A percentile compares a stretch with the other conserved stretches of the same genome.
Conservation (phyloP, 2,113 vertebrate genomes). For the Numenius arquata region DNA sequence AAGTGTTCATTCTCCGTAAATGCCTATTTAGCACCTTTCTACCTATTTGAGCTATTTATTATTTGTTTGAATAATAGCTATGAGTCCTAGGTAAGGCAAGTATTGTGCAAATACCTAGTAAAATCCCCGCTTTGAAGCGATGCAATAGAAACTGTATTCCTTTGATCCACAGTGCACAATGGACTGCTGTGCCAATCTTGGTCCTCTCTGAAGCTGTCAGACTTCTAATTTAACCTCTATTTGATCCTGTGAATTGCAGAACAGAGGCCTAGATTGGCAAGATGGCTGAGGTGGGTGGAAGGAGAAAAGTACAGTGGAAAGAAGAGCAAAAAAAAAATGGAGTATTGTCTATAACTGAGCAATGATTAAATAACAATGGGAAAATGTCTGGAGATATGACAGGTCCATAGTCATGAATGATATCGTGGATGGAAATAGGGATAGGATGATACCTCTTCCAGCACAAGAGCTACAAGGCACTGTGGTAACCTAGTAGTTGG, state of each 20-base stretch:
- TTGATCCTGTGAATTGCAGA: conserved; percentile 5
- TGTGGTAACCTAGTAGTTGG: neutral
- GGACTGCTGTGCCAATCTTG: neutral
- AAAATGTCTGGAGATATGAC: neutral
- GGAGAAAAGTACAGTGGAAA: neutral
- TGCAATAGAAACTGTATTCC: neutral
- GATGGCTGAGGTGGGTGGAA: neutral
- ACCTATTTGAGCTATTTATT: neutral
- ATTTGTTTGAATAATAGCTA: neutral
- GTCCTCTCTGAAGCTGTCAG: neutral
- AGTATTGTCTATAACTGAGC: neutral
- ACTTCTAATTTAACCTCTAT: neutral
- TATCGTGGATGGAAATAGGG: neutral
- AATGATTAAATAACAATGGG: neutral
- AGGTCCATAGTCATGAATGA: neutral
- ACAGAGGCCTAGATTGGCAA: neutral
- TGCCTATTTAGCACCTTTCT: neutral
- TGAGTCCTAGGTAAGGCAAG: neutral
- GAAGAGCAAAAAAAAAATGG: neutral
- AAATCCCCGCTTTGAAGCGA: neutral
- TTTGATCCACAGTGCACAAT: neutral
- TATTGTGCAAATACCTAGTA: neutral
- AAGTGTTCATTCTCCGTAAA: neutral
- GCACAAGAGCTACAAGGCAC: neutral
- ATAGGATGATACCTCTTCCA: neutral